Evolutionary conservation across 2,888 invertebrate genomes (phyloP).

Genomic region (Clanis bilineata): DNA sequence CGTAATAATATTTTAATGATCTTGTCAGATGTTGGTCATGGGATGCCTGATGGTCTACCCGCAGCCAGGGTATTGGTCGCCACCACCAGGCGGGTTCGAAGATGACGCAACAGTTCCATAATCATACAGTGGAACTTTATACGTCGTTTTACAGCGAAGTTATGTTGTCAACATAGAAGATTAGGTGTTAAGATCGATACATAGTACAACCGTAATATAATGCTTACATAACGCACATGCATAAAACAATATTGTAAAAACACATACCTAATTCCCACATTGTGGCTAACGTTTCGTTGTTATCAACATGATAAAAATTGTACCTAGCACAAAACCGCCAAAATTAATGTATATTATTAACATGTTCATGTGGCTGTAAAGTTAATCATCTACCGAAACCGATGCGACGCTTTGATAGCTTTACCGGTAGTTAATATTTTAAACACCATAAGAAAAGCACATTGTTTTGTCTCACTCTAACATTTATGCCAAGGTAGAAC

Average conservation of each 20-base stretch:
- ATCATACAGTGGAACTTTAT: not conserved
- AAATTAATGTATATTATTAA: not conserved
- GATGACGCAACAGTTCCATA: not conserved
- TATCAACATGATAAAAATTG: not conserved
- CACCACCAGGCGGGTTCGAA: conserved; percentile 3
- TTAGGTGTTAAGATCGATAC: not conserved
- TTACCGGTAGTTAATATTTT: not conserved
- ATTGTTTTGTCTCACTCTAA: too few species aligned
- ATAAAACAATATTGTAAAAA: not conserved
- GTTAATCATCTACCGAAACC: not conserved
- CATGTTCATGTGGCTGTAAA: not conserved
- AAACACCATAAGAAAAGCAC: too few species aligned
- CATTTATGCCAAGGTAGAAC: too few species aligned
- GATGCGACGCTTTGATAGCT: not conserved
- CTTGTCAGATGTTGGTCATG: conserved; percentile 32
- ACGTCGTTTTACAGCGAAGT: not conserved
- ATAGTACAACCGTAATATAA: not conserved
- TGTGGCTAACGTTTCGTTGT: not conserved
- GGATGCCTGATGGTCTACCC: conserved; percentile 28
- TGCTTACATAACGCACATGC: not conserved
- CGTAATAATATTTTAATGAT: conserved; percentile 32
- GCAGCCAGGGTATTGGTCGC: conserved; percentile 20
- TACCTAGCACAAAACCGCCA: not conserved
- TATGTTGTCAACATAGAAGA: not conserved
- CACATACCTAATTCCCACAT: not conserved